Base-by-base conservation (phyloP, 2,113 vertebrate species). In the Alaudala cheleensis region DNA sequence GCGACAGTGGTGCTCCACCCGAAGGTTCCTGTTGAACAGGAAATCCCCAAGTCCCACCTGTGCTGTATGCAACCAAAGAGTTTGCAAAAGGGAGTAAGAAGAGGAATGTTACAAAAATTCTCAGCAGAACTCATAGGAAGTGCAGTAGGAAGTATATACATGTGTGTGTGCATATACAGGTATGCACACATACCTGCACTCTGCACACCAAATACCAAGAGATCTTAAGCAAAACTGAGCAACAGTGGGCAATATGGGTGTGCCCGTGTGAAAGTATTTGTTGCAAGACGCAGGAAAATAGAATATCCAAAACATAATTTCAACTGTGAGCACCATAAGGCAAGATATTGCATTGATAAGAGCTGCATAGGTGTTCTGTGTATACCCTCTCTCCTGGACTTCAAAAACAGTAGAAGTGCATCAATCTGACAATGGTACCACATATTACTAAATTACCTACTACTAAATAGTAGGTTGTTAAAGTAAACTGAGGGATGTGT, bases 1-100 rank as follows among this genome's bases (percentile, higher is more conserved):
- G 87, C 4, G 57, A 45, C 65, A 54, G 57, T 33, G 37, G 51
- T 86, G 78, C 90, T 90, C 71, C 95, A 94, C 87, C 71, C 58
- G 1, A 39, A 90, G 66, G 58, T 95, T 96, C 91, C 67, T 83
- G 87, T 67, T 89, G 50, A 94, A 58, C 96, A 92, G 85, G 95
- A 95, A 95, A 89, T 85, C 66, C 17, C 0, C 29, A 77, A 66
- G 62, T 66, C 18, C 31, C 22, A 82, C 77, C 53, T 87, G 25
- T 23, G 22, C 53, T 60, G 31, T 49, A 50, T 72, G 37, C 29
- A 82, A 33, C 26, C 37, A 26, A 84, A 76, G 15, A 51, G 25
- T 64, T 86, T 88, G 25, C 20, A 79, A 53, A 85, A 90, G 9
- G 26, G n/a, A 67, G 8, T 47, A 65, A 81, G 15, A 87, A 78